Conservation (phyloP, 2,888 invertebrate genomes). For the Drosophila paracracens region DNA sequence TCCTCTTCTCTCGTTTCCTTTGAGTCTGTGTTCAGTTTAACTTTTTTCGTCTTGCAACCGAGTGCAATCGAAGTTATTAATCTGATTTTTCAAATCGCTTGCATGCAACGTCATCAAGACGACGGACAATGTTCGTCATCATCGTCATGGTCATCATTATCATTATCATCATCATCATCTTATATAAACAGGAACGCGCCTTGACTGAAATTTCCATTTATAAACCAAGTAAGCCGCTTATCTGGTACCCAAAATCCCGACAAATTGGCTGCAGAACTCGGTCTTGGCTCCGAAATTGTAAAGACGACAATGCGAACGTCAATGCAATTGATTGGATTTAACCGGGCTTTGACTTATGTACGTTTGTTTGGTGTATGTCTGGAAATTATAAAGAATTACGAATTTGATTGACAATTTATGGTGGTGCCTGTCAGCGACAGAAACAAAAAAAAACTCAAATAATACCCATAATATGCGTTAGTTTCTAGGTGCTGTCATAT, state of each 20-base stretch:
- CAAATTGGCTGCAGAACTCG: constrained; percentile 72
- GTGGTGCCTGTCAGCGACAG: constrained; percentile 48
- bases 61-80: constrained; percentile 75
- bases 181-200: constrained; percentile 72
- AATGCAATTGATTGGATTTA: constrained; percentile 69
- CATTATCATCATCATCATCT: constrained; percentile 48
- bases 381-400: constrained; percentile 60
- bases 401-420: constrained; percentile 62
- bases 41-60: constrained; percentile 11
- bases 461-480: constrained; percentile 41
- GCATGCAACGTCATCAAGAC: constrained; percentile 71
- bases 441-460: constrained; percentile 18
- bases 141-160: constrained; percentile 41
- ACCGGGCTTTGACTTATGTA: constrained; percentile 33
- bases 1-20: not conserved
- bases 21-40: constrained; percentile 7
- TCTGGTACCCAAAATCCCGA: constrained; percentile 68
- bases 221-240: constrained; percentile 77
- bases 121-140: constrained; percentile 16
- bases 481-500: constrained; percentile 58
- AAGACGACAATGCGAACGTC: constrained; percentile 69
- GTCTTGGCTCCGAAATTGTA: constrained; percentile 20
- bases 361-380: constrained; percentile 1
- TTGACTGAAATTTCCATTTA: constrained; percentile 78
- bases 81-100: constrained; percentile 75